Conservation (phyloP, 2,888 invertebrate species). For the Drosophila kanekoi region DNA sequence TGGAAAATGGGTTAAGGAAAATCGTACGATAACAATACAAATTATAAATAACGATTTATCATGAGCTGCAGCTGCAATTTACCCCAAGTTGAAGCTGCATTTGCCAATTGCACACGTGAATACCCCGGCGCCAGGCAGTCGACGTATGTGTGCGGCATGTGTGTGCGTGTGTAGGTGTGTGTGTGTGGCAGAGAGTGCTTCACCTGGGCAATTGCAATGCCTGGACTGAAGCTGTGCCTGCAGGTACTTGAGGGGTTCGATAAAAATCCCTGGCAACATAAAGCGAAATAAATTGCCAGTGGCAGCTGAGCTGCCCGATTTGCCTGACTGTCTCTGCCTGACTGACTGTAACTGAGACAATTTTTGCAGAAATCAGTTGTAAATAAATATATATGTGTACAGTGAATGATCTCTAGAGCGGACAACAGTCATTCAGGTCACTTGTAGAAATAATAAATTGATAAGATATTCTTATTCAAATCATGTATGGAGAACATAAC, state of each 20-base stretch:
- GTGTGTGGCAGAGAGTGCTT: conserved; percentile 16
- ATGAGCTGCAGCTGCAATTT: conserved; percentile 53
- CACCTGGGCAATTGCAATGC: conserved; percentile 43
- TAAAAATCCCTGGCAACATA: conserved; percentile 38
- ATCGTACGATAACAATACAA: conserved; percentile 68
- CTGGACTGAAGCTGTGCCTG: conserved; percentile 30
- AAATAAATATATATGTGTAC: conserved; percentile 1
- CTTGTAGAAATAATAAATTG: too few relatives aligned
- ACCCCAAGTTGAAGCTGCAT: conserved; percentile 30
- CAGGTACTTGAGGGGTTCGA: conserved; percentile 14
- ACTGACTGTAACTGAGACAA: conserved; percentile 52
- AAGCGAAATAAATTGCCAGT: conserved; percentile 70
- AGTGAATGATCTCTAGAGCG: neutral
- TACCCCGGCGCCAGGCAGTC: conserved; percentile 34
- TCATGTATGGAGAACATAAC: too few relatives aligned
- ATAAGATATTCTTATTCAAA: too few relatives aligned
- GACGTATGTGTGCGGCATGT: neutral
- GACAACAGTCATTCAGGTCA: too few relatives aligned
- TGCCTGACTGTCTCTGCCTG: conserved; percentile 15
- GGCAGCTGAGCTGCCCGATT: conserved; percentile 34
- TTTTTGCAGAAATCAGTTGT: conserved; percentile 31
- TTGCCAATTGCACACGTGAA: conserved; percentile 77
- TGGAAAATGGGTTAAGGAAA: conserved; percentile 33
- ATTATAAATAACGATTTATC: conserved; percentile 81
- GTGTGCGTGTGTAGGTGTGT: neutral